phyloP scores from a whole-genome alignment of 2,888 invertebrate genomes.

The Lysandra bellargus region DNA sequence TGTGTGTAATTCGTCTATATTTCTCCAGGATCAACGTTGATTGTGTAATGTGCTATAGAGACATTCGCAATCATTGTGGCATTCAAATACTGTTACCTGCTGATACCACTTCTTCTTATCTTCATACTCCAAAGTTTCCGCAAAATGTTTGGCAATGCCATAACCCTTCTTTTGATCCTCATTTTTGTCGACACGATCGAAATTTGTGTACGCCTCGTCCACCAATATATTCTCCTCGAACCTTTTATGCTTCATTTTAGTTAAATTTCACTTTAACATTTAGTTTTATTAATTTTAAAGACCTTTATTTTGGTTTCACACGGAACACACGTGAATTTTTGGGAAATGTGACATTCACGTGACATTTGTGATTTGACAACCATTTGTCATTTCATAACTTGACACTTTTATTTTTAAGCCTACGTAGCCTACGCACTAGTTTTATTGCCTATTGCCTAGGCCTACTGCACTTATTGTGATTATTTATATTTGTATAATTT shows the following conservation, averaged over 20 bases:
- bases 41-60: background rate
- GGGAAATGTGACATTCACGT: slow-evolving; percentile 33
- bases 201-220: slow-evolving; percentile 74
- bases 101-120: slow-evolving; percentile 84
- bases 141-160: slow-evolving; percentile 73
- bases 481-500: too few relatives aligned
- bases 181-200: slow-evolving; percentile 66
- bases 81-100: slow-evolving; percentile 62
- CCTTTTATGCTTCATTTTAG: slow-evolving; percentile 72
- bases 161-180: slow-evolving; percentile 69
- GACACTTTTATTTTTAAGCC: slow-evolving; percentile 27
- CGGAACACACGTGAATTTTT: slow-evolving; percentile 25
- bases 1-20: background rate
- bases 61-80: background rate
- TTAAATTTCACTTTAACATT: slow-evolving; percentile 21
- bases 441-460: too few relatives aligned
- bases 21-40: background rate
- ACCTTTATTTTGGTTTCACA: slow-evolving; percentile 22
- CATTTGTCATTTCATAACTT: slow-evolving; percentile 33
- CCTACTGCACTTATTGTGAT: too few relatives aligned
- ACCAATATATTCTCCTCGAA: slow-evolving; percentile 76
- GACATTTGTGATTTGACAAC: slow-evolving; percentile 31
- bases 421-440: background rate
- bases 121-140: slow-evolving; percentile 73
- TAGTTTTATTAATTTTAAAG: slow-evolving; percentile 25